Evolutionary conservation across 2,113 vertebrate genomes (phyloP).

Genomic region (Malaclemys terrapin): DNA sequence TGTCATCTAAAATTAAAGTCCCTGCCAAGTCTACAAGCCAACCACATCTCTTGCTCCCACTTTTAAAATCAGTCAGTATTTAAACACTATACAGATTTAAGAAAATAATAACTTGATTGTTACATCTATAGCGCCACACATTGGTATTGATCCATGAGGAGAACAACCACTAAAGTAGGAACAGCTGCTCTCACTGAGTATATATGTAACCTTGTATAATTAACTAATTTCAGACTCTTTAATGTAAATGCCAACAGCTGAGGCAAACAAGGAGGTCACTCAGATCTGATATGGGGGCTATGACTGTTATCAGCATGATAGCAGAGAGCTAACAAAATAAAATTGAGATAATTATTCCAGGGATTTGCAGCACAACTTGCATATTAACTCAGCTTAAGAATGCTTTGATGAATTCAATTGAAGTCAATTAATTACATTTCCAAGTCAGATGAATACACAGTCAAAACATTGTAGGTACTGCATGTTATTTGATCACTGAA

Average conservation of each 20-base stretch:
- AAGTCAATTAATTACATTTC: conserved; percentile 77
- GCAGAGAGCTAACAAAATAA: conserved; percentile 46
- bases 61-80: neutral
- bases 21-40: neutral
- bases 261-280: conserved; percentile 66
- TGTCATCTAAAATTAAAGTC: neutral
- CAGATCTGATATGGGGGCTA: neutral
- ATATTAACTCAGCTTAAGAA: conserved; percentile 69
- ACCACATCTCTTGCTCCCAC: neutral
- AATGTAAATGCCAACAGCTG: conserved; percentile 70
- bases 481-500: conserved; percentile 54
- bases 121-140: neutral
- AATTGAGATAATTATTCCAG: conserved; percentile 63
- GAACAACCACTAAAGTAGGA: conserved; percentile 21
- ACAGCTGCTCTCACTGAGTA: conserved; percentile 59
- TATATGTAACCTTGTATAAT: conserved; percentile 50
- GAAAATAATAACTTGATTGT: conserved; percentile 23
- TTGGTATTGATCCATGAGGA: conserved; percentile 49
- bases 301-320: conserved; percentile 11
- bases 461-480: conserved; percentile 38
- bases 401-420: conserved; percentile 69
- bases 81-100: neutral
- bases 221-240: conserved; percentile 67
- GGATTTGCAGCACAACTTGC: conserved; percentile 53
- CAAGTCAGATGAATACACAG: conserved; percentile 69